phyloP scores from a whole-genome alignment of 2,797 vertebrate genomes.

The Halcyon badia region DNA sequence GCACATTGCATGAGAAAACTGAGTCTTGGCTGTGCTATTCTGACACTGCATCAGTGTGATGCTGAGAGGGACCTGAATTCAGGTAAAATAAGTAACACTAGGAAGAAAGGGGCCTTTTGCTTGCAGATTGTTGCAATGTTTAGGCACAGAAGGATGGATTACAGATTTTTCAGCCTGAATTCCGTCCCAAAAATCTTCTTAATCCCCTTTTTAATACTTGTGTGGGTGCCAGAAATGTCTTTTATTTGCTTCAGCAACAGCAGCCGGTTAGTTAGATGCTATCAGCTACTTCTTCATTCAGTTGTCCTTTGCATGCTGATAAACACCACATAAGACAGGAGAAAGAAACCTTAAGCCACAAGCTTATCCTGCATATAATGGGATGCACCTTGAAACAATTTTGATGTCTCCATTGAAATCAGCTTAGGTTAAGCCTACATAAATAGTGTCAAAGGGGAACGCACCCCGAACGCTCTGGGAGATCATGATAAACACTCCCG shows the following conservation, averaged over 20 bases:
- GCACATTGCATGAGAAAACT: accelerated
- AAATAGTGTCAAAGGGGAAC: slow-evolving; percentile 75
- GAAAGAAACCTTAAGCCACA: slow-evolving; percentile 57
- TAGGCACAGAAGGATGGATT: slow-evolving; percentile 11
- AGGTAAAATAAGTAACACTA: neutral
- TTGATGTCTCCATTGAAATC: slow-evolving; percentile 75
- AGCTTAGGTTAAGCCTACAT: slow-evolving; percentile 69
- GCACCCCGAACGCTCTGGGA: slow-evolving; percentile 71
- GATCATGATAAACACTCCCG: slow-evolving; percentile 76
- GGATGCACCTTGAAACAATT: slow-evolving; percentile 75
- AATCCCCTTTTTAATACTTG: slow-evolving; percentile 56
- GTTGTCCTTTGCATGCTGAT: slow-evolving; percentile 58
- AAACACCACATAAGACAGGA: slow-evolving; percentile 27
- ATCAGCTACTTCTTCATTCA: slow-evolving; percentile 64
- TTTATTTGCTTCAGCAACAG: slow-evolving; percentile 48
- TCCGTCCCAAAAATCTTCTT: slow-evolving; percentile 37
- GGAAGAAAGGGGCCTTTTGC: neutral
- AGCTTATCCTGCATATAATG: slow-evolving; percentile 7
- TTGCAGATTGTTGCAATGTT: neutral
- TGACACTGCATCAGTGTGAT: accelerated
- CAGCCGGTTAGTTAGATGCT: slow-evolving; percentile 44
- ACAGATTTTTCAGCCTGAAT: slow-evolving; percentile 21
- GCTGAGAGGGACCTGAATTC: neutral
- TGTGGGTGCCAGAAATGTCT: slow-evolving; percentile 2
- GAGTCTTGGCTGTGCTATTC: neutral